Evolutionary conservation across 2,888 invertebrate species (phyloP).

Genomic region (Melanostoma mellinum): DNA sequence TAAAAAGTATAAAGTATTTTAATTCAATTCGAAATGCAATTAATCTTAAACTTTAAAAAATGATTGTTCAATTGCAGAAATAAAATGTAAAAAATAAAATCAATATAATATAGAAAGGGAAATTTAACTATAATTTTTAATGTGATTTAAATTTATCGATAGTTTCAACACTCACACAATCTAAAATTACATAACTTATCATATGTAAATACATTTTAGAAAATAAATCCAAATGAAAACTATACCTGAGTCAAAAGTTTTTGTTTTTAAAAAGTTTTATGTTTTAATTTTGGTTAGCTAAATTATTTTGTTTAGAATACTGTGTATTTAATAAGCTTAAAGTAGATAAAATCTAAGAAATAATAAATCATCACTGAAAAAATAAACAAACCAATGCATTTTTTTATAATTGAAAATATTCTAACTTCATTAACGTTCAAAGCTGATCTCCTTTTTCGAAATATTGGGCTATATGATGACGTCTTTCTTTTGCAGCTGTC

Average conservation of each 20-base stretch:
- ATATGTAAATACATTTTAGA: conserved; percentile 30
- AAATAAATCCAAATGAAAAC: conserved; percentile 49
- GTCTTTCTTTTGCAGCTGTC: no score
- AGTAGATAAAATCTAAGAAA: conserved; percentile 54
- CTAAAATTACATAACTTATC: neutral
- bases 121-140: conserved; percentile 50
- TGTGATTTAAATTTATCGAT: conserved; percentile 57
- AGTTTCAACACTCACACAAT: conserved; percentile 1
- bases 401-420: neutral
- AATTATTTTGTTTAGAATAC: conserved; percentile 70
- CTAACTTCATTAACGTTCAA: no score
- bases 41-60: conserved; percentile 6
- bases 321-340: conserved; percentile 55
- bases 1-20: conserved; percentile 33
- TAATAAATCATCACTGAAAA: conserved; percentile 62
- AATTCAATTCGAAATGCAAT: conserved; percentile 30
- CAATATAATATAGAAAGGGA: conserved; percentile 17
- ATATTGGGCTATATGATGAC: no score
- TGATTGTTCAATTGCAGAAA: conserved; percentile 22
- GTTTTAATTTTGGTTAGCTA: conserved; percentile 55
- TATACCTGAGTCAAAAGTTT: conserved; percentile 45
- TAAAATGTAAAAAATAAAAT: conserved; percentile 37
- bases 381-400: neutral
- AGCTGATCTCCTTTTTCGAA: no score
- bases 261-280: conserved; percentile 35